Conservation (phyloP, 2,797 vertebrate genomes). For the Acipenser oxyrinchus region DNA sequence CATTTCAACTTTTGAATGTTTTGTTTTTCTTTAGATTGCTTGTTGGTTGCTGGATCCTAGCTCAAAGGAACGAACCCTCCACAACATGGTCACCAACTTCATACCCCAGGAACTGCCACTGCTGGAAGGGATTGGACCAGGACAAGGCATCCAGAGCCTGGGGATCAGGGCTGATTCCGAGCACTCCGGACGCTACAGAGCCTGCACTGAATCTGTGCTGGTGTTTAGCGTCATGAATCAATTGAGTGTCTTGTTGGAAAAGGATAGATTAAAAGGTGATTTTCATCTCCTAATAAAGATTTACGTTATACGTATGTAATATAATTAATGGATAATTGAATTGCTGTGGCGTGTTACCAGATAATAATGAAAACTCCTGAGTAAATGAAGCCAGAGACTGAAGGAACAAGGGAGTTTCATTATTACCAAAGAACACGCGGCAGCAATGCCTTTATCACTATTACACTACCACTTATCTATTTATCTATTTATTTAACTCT, state of each 20-base stretch:
- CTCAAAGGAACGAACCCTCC: slow-evolving; percentile 78
- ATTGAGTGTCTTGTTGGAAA: slow-evolving; percentile 63
- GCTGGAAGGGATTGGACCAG: slow-evolving; percentile 62
- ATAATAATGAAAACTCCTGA: too few species aligned
- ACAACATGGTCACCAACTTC: slow-evolving; percentile 83
- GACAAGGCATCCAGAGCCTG: slow-evolving; percentile 65
- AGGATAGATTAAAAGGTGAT: slow-evolving; percentile 75
- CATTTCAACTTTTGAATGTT: too few species aligned
- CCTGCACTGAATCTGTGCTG: slow-evolving; percentile 76
- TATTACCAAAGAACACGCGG: too few species aligned
- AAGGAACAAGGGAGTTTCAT: too few species aligned
- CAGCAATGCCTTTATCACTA: too few species aligned
- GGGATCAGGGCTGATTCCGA: slow-evolving; percentile 53
- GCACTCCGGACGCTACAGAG: slow-evolving; percentile 73
- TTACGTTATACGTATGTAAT: too few species aligned
- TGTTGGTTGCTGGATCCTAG: slow-evolving; percentile 87
- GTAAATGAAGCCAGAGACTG: too few species aligned
- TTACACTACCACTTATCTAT: too few species aligned
- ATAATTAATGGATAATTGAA: too few species aligned
- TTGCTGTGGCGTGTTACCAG: too few species aligned
- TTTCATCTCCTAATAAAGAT: background rate
- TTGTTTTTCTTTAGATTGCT: slow-evolving; percentile 63
- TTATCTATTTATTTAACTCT: too few species aligned
- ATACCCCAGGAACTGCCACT: slow-evolving; percentile 72
- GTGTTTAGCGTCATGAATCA: slow-evolving; percentile 64